Conservation (phyloP, 2,797 vertebrate genomes). For the Channallabes apus region DNA sequence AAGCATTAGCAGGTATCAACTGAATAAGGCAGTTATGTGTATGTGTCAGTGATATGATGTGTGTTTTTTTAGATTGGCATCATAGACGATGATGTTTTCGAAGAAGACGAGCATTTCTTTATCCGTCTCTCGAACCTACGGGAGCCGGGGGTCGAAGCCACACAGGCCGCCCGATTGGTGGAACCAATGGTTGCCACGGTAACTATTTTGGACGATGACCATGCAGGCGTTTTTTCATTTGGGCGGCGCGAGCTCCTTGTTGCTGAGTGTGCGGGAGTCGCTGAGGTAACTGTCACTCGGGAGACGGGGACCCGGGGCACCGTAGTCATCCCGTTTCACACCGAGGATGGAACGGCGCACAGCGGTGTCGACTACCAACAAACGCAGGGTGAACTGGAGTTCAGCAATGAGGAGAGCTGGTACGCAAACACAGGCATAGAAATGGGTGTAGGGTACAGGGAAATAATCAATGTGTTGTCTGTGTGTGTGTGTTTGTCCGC, state of each 20-base stretch:
- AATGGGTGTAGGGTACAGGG: not conserved
- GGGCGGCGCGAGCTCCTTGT: constrained; percentile 80
- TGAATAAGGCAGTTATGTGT: not conserved
- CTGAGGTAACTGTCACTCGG: constrained; percentile 84
- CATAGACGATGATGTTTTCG: constrained; percentile 93
- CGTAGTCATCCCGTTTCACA: constrained; percentile 85
- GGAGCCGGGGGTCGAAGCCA: constrained; percentile 80
- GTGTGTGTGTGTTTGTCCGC: constrained; percentile 15
- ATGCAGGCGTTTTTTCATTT: constrained; percentile 94
- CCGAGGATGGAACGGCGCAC: constrained; percentile 84
- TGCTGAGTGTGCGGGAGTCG: constrained; percentile 85
- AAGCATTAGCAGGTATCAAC: not conserved
- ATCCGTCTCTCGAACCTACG: constrained; percentile 85
- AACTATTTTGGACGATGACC: constrained; percentile 95
- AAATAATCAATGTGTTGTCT: constrained; percentile 3
- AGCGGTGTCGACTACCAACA: constrained; percentile 88
- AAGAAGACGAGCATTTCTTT: constrained; percentile 93
- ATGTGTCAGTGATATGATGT: constrained; percentile 4
- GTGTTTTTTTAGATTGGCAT: constrained; percentile 76
- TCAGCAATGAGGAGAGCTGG: constrained; percentile 89
- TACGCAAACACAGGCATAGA: constrained; percentile 51
- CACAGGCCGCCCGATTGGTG: constrained; percentile 79
- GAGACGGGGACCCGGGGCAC: constrained; percentile 89
- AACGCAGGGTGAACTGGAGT: constrained; percentile 84
- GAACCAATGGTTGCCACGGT: constrained; percentile 85